Conservation (phyloP, 1,140 invertebrate genomes). For the Dendroctonus ponderosae region DNA sequence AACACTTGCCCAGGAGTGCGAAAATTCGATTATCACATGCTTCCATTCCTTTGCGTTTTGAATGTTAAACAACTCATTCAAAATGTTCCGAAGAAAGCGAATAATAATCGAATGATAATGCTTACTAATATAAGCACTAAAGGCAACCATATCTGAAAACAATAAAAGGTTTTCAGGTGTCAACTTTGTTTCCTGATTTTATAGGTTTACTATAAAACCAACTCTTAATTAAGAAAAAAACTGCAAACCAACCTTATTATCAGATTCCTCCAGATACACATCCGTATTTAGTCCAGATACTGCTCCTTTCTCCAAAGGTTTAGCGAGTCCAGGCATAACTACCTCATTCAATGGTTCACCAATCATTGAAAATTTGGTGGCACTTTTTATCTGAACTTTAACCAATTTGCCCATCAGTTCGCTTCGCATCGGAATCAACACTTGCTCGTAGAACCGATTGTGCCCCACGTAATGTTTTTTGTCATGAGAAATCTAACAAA, state of each 20-base stretch:
- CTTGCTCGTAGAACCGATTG: too few species aligned
- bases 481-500: too few species aligned
- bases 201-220: neutral
- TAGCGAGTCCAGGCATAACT: slow-evolving; percentile 53
- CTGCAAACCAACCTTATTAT: slow-evolving; percentile 16
- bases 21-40: too few species aligned
- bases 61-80: too few species aligned
- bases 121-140: slow-evolving; percentile 10
- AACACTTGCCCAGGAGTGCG: too few species aligned
- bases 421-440: too few species aligned
- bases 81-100: slow-evolving; percentile 2
- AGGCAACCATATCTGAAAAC: slow-evolving; percentile 22
- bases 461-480: slow-evolving; percentile 49
- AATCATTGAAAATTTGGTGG: slow-evolving; percentile 85
- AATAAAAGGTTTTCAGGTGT: slow-evolving; percentile 4
- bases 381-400: slow-evolving; percentile 70
- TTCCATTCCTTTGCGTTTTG: too few species aligned
- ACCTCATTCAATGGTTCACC: slow-evolving; percentile 63
- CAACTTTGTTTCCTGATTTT: neutral
- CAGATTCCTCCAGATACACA: slow-evolving; percentile 13
- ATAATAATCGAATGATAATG: slow-evolving; percentile 7
- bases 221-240: neutral
- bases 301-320: slow-evolving; percentile 54
- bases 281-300: slow-evolving; percentile 54
- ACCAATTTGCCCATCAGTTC: slow-evolving; percentile 69